These are phyloP conservation scores for Parazoanthus darwini DNA, from an alignment of 92 coral and sea anemone species.

Conservation along the genomic window DNA sequence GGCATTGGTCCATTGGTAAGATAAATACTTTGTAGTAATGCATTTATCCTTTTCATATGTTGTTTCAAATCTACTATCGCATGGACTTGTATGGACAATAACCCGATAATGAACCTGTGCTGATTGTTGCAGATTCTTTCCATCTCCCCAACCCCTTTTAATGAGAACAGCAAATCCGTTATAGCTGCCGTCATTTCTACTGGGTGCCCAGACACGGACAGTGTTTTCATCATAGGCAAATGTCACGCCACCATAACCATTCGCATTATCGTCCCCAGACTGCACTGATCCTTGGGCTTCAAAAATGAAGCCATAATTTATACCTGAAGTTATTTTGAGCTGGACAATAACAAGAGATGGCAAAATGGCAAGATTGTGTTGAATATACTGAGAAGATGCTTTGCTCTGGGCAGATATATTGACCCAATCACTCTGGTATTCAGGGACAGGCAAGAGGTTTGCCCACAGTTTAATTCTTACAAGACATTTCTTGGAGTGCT, in stretches of 20 bases:
- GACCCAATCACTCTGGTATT: conserved; percentile 75
- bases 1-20: conserved; percentile 64
- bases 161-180: conserved; percentile 82
- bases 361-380: conserved; percentile 53
- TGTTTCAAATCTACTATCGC: conserved; percentile 54
- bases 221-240: conserved; percentile 84
- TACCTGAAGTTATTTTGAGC: conserved; percentile 59
- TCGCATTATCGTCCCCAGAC: conserved; percentile 72
- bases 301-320: conserved; percentile 67
- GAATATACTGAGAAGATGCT: conserved; percentile 61
- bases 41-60: conserved; percentile 63
- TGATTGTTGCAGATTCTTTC: conserved; percentile 55
- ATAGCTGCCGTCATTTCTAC: conserved; percentile 65
- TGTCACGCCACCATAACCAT: conserved; percentile 88
- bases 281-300: conserved; percentile 88
- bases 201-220: conserved; percentile 92
- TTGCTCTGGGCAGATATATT: conserved; percentile 62
- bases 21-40: conserved; percentile 52
- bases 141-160: conserved; percentile 85
- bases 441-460: conserved; percentile 73
- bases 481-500: conserved; percentile 69
- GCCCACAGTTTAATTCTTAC: conserved; percentile 83
- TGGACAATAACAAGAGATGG: conserved; percentile 82
- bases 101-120: conserved; percentile 60
- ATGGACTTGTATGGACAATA: conserved; percentile 65